These are phyloP conservation scores for Cartodere bifasciata DNA, from an alignment of 2,888 invertebrate genomes.

Conservation along the genomic window DNA sequence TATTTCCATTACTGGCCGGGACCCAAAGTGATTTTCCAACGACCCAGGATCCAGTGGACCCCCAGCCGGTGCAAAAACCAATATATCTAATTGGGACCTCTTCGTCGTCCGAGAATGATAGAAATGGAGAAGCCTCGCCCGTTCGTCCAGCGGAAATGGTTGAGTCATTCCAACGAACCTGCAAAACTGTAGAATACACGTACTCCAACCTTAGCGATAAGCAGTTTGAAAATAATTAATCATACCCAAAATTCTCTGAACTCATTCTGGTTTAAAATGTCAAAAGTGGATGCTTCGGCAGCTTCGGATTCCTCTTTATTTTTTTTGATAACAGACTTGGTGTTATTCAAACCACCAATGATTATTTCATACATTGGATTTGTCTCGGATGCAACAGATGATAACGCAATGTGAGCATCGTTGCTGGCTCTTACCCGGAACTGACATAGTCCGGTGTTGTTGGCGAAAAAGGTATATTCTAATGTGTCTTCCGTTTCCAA, in stretches of 20 bases:
- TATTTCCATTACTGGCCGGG: constrained; percentile 48
- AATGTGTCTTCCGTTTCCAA: constrained; percentile 66
- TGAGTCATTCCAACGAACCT: too few relatives aligned
- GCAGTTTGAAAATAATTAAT: too few relatives aligned
- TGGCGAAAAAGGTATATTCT: constrained; percentile 71
- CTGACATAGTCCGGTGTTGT: constrained; percentile 52
- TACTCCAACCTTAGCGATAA: too few relatives aligned
- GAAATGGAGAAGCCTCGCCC: too few relatives aligned
- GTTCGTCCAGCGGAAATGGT: too few relatives aligned
- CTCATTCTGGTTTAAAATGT: constrained; percentile 58
- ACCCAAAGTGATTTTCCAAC: too few relatives aligned
- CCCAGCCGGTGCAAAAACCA: too few relatives aligned
- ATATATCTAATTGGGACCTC: too few relatives aligned
- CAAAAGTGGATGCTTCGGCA: constrained; percentile 51
- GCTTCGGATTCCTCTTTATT: constrained; percentile 49
- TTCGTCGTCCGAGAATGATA: too few relatives aligned
- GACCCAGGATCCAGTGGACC: too few relatives aligned
- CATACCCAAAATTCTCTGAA: constrained; percentile 76
- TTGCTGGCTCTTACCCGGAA: constrained; percentile 69
- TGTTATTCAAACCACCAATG: constrained; percentile 80
- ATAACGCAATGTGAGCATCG: constrained; percentile 77
- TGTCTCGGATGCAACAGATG: constrained; percentile 52
- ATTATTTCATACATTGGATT: constrained; percentile 78
- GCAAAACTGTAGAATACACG: too few relatives aligned
- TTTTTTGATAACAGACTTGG: constrained; percentile 69